Evolutionary conservation across 2,113 vertebrate genomes (phyloP).

Genomic region (Orcinus orca): DNA sequence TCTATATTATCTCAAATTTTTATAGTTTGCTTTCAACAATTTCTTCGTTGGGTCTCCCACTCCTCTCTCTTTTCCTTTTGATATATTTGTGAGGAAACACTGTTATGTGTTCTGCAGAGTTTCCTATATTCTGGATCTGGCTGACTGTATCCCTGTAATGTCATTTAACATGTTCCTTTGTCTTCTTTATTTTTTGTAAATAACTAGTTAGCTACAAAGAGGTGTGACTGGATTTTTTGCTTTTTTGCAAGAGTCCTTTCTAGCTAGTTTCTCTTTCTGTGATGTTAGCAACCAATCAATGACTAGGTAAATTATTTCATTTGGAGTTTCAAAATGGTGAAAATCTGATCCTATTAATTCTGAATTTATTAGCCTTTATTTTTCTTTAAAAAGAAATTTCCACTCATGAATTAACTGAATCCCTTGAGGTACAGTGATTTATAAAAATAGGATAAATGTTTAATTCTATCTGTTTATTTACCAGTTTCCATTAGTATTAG

Average conservation of each 20-base stretch:
- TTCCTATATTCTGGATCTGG: neutral
- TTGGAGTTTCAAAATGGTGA: neutral
- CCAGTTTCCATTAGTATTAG: neutral
- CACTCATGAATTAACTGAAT: neutral
- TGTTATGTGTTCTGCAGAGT: neutral
- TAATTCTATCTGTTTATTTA: neutral
- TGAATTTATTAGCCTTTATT: neutral
- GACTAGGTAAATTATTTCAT: neutral
- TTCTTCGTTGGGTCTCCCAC: neutral
- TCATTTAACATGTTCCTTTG: neutral
- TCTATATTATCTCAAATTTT: neutral
- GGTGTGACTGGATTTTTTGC: neutral
- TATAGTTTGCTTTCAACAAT: neutral
- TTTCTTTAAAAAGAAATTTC: neutral
- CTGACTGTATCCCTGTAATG: neutral
- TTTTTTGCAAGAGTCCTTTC: neutral
- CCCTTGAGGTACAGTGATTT: neutral
- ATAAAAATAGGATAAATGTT: neutral
- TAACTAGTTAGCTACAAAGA: neutral
- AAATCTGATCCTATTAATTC: neutral
- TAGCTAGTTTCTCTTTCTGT: neutral
- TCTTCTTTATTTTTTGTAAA: neutral
- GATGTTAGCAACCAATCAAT: neutral
- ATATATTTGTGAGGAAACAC: neutral
- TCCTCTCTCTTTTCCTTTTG: neutral